Base-by-base conservation (phyloP, 2,888 invertebrate genomes). In the Epinotia ramella region DNA sequence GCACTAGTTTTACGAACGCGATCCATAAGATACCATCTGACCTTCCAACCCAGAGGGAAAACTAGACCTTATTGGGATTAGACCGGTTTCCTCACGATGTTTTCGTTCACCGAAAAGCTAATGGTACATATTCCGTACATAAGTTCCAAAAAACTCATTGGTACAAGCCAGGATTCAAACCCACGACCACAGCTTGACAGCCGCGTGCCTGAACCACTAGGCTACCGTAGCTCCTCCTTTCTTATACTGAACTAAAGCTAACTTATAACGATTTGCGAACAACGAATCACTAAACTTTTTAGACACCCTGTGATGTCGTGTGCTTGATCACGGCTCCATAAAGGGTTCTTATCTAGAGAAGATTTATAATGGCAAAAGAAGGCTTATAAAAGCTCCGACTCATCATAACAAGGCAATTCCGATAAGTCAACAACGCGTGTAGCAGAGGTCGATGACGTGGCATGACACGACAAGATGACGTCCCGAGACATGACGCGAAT, bases 371-470 rank as follows among this genome's bases (percentile, higher is more conserved):
- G 79, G 80, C 78, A 77, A 87, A 87, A 87, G 82, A 79, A 81
- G 80, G 81, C 80, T 82, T 81, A 83, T 81, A 83, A 87, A 88
- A 87, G 77, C 82, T 81, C 82, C 33, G 78, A 77, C 82, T 89
- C 89, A 89, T 87, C 86, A 84, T 86, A 84, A 88, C 88, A 83
- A 84, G 82, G 87, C 89, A 87, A 88, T 88, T 89, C 88, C 76
- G 81, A 83, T 82, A 86, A 89, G 89, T 89, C 89, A 89, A 89
- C 89, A 89, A 87, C 83, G 86, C 86, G 85, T 87, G 84, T 84
- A 87, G 85, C 80, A 79, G 82, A 79, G 62, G 76, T 75, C 62
- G 77, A 86, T 89, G 89, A 89, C 87, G 83, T 16, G 80, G 86
- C 88, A 86, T 87, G 85, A 84, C 84, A 81, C 79, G 86, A 86